phyloP scores from a whole-genome alignment of 1,140 invertebrate species.

The Caenorhabditis briggsae region DNA sequence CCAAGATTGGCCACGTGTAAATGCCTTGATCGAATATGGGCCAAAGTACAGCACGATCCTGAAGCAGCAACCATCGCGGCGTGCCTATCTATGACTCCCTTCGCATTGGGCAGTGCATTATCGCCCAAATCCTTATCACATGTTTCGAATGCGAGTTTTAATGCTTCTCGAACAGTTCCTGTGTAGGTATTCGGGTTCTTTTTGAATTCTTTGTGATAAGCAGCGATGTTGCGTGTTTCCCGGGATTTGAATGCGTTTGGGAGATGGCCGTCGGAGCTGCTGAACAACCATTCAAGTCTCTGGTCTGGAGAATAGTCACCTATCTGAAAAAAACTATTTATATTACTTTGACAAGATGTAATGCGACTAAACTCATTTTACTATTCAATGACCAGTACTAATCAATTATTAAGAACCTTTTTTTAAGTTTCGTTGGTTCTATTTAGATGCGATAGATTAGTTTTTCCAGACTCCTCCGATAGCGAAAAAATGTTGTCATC shows the following conservation, averaged over 20 bases:
- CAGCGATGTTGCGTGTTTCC: conserved; percentile 66
- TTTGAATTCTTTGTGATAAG: conserved; percentile 68
- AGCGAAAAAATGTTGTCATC: too few relatives aligned
- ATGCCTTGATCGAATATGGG: conserved; percentile 70
- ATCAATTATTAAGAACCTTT: too few relatives aligned
- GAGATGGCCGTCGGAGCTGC: conserved; percentile 70
- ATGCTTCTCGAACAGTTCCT: conserved; percentile 59
- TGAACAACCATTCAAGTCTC: conserved; percentile 75
- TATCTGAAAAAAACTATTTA: background rate
- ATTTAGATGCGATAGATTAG: too few relatives aligned
- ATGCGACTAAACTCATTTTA: background rate
- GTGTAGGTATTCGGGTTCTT: conserved; percentile 18
- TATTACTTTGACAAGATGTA: background rate
- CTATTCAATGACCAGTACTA: too few relatives aligned
- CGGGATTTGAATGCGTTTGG: conserved; percentile 68
- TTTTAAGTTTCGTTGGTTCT: too few relatives aligned
- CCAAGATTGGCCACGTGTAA: conserved; percentile 77
- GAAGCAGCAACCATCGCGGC: conserved; percentile 74
- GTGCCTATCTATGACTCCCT: conserved; percentile 72
- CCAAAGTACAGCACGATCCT: conserved; percentile 74
- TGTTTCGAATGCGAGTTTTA: conserved; percentile 71
- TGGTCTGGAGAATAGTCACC: conserved; percentile 70
- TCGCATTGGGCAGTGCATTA: conserved; percentile 73
- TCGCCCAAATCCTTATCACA: conserved; percentile 73
- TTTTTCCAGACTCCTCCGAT: too few relatives aligned